These are phyloP conservation scores for Tokudaia muenninki DNA, from an alignment of 2,797 vertebrate genomes.

Conservation along the genomic window DNA sequence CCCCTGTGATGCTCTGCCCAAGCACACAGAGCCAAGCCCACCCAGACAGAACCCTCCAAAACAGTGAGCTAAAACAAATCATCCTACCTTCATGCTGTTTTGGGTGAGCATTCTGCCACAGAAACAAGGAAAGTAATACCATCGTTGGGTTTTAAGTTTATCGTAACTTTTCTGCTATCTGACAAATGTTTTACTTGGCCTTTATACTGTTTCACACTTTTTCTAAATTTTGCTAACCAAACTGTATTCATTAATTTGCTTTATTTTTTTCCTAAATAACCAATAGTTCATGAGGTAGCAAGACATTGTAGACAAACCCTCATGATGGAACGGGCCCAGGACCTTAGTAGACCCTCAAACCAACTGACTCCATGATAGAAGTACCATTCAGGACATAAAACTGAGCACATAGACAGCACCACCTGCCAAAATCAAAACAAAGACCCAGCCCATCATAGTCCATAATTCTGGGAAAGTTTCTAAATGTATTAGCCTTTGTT, in stretches of 20 bases:
- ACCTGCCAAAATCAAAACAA: background rate
- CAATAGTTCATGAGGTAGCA: background rate
- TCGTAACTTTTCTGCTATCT: background rate
- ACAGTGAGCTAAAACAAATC: background rate
- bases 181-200: slow-evolving; percentile 15
- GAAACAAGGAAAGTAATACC: background rate
- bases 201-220: background rate
- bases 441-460: background rate
- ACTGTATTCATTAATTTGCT: background rate
- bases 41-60: background rate
- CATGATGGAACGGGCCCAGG: background rate
- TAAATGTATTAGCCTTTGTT: background rate
- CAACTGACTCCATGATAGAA: background rate
- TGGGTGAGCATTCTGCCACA: background rate
- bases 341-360: background rate
- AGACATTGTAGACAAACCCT: background rate
- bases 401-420: background rate
- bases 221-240: slow-evolving; percentile 26
- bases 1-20: background rate
- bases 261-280: background rate
- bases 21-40: background rate
- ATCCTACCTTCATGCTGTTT: background rate
- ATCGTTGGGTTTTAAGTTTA: background rate
- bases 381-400: background rate
- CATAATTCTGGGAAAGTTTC: background rate